Evolutionary conservation across 2,888 invertebrate species (phyloP).

Genomic region (Drosophila hamatofila): DNA sequence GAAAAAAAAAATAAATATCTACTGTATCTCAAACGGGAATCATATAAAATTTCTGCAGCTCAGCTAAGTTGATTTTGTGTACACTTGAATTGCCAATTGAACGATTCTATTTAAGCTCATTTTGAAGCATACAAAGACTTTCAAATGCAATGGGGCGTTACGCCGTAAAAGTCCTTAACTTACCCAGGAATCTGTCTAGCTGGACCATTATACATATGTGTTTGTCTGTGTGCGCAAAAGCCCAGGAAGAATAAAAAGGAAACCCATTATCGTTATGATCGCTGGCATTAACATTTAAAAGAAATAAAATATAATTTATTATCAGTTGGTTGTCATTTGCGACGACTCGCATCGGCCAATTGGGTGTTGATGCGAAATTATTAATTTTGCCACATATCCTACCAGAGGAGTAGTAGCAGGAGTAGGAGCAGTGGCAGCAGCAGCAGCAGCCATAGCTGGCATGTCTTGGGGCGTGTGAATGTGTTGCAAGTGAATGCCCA

Average conservation of each 20-base stretch:
- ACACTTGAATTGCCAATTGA: neutral
- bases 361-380: constrained; percentile 77
- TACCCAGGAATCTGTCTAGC: neutral
- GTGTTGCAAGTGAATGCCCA: constrained; percentile 54
- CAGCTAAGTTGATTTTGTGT: neutral
- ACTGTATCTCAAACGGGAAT: neutral
- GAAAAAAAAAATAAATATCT: too few relatives aligned
- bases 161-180: neutral
- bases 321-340: constrained; percentile 69
- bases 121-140: neutral
- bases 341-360: constrained; percentile 52
- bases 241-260: constrained; percentile 8
- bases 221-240: neutral
- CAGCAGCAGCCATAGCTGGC: neutral
- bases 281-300: constrained; percentile 74
- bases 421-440: neutral
- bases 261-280: constrained; percentile 29
- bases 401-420: neutral
- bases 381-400: constrained; percentile 66
- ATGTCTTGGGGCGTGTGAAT: constrained; percentile 61
- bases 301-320: constrained; percentile 81
- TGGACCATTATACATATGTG: neutral
- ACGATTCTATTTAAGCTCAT: neutral
- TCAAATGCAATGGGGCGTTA: neutral
- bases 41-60: neutral